Evolutionary conservation across 2,113 vertebrate species (phyloP).

Genomic region (Hyperoodon ampullatus): DNA sequence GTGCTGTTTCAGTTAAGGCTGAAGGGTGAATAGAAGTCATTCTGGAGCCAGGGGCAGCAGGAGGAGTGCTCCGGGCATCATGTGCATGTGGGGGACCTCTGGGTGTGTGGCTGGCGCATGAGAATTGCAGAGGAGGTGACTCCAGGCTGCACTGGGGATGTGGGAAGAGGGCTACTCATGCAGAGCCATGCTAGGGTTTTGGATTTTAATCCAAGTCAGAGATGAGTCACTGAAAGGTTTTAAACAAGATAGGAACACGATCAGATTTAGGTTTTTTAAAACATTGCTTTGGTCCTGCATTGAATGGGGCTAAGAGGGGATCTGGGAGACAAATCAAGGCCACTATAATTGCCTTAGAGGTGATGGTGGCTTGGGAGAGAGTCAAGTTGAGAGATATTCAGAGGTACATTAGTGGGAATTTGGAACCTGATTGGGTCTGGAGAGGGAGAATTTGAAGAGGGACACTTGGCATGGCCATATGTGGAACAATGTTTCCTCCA

Average conservation of each 20-base stretch:
- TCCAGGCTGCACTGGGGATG: not conserved
- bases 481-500: not conserved
- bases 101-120: not conserved
- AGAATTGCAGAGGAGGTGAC: not conserved
- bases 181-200: not conserved
- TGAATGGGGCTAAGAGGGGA: not conserved
- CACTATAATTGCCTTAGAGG: not conserved
- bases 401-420: not conserved
- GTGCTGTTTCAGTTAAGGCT: not conserved
- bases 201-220: not conserved
- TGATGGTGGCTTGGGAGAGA: not conserved
- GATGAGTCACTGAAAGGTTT: not conserved
- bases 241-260: not conserved
- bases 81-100: fast-evolving
- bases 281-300: not conserved
- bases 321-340: not conserved
- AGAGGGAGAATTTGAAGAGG: not conserved
- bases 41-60: not conserved
- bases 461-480: fast-evolving
- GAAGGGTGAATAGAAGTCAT: not conserved
- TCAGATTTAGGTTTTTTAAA: not conserved
- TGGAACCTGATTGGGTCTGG: not conserved
- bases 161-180: fast-evolving
- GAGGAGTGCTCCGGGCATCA: no score
- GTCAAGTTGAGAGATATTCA: not conserved